A percentile compares a stretch with the other conserved stretches of the same genome.
Evolutionary conservation across 1,140 invertebrate species (phyloP).

Genomic region (Hyles vespertilio): DNA sequence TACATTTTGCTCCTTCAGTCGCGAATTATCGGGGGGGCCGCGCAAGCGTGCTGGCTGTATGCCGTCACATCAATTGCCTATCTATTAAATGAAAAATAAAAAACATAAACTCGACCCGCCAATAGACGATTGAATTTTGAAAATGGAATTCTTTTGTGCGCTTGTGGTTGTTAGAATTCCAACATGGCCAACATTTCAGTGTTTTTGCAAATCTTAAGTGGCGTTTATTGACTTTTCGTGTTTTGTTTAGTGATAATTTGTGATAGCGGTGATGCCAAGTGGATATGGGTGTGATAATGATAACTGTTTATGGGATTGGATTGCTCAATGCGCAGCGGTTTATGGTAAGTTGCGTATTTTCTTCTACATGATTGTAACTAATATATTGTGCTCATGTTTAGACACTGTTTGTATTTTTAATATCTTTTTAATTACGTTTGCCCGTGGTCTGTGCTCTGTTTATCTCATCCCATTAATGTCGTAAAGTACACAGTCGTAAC

Average conservation of each 20-base stretch:
- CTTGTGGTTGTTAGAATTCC: conserved; percentile 2
- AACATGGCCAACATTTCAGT: conserved; percentile 26
- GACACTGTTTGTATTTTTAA: too few relatives aligned
- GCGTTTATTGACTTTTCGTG: conserved; percentile 61
- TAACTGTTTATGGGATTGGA: conserved; percentile 62
- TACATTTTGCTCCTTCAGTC: conserved; percentile 43
- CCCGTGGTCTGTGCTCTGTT: too few relatives aligned
- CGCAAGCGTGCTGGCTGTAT: conserved; percentile 47
- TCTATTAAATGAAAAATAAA: conserved; percentile 39
- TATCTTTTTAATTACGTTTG: too few relatives aligned
- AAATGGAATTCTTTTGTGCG: conserved; percentile 33
- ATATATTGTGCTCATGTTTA: too few relatives aligned
- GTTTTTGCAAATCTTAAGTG: conserved; percentile 34
- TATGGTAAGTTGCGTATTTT: conserved; percentile 38
- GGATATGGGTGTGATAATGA: conserved; percentile 66
- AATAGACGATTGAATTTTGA: conserved; percentile 30
- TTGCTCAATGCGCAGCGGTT: conserved; percentile 51
- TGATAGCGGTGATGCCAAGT: conserved; percentile 65
- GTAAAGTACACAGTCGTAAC: too few relatives aligned
- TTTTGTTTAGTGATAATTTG: conserved; percentile 68
- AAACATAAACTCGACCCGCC: conserved; percentile 37
- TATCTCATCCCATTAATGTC: too few relatives aligned
- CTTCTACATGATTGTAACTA: too few relatives aligned
- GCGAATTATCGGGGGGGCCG: conserved; percentile 41
- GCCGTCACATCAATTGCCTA: conserved; percentile 23